Evolutionary conservation across 2,113 vertebrate species (phyloP), one percentile per base, ranked within the genome.

Genomic region (Ia io): DNA sequence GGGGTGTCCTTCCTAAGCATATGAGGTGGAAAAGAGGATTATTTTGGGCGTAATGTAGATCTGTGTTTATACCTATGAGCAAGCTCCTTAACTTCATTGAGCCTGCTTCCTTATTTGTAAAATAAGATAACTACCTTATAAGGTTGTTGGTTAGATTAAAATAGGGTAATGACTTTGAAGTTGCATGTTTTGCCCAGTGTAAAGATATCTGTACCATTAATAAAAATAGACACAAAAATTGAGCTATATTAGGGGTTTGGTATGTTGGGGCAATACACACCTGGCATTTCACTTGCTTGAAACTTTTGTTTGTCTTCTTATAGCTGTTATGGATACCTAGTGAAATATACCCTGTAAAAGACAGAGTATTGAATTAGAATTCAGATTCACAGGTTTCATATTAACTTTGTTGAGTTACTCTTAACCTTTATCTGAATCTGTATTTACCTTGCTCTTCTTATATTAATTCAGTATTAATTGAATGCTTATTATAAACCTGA

Each of bases 391-490:
- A 93, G 69, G 35, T 90, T 93, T 90, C 70, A 35, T 70, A 22
- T 77, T 90, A 85, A 67, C 22, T 82, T 86, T 59, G 18, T 53
- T 73, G 80, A 94, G 9, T 87, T 94, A 35, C 37, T 88, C 25
- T 92, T 76, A 70, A 92, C 7, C 6, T 73, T 96, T 97, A 14
- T 96, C 40, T 93, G 86, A 79, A 77, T 90, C 44, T 95, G 4
- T 86, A 90, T 86, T 94, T 2, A 85, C 49, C 20, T 74, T 95
- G 32, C 2, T 53, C 20, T 93, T 76, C 37, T 84, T 85, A 51
- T 56, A 49, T 79, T 85, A 88, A 49, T 77, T 73, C 78, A 28
- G 4, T 85, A 32, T 2, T 35, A 76, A 69, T 69, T 90, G 59
- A 92, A 20, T 88, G 18, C 8, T 92, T 95, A 56, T n/a, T 90